Evolutionary conservation across 2,888 invertebrate genomes (phyloP), one percentile per base, ranked within the genome.

Genomic region (Drosophila stalkeri): DNA sequence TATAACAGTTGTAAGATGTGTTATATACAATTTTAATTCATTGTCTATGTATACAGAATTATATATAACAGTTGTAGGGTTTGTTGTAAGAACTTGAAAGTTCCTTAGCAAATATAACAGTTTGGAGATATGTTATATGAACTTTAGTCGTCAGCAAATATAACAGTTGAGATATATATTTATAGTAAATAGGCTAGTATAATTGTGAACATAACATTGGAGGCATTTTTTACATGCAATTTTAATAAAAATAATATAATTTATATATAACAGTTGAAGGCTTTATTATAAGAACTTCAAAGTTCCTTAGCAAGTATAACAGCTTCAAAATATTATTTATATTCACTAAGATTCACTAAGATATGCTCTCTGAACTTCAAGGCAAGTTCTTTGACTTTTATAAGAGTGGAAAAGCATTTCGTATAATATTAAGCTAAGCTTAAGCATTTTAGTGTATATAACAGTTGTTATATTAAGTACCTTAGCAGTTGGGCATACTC

Each of bases 371-470:
- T 33, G 55, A 47, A n/a, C 41, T 49, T 56, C 8, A 16, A 12
- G 27, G n/a, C n/a, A n/a, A 55, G 7, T 8, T 23, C 31, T 16
- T 18, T 35, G 27, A 33, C 27, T 27, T 55, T 43, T 67, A 55
- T 46, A 55, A 55, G 35, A 66, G 23, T 35, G n/a, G 11, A 49
- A 8, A 12, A 2, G 12, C 1, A 8, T 35, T 0, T 35, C 8
- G 0, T 18, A 6, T 49, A n/a, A 11, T 12, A 11, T 51, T 18
- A 2, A 7, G 27, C 27, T 6, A 7, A 12, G 18, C 27, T 27
- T 18, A 33, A 18, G 11, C 12, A 18, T 18, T 49, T 12, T 31
- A 3, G 31, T 11, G 2, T 11, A 31, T 33, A 49, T 49, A 49
- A 49, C n/a, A 49, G 31, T 33, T 49, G 27, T 23, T 16, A 23